Evolutionary conservation across 2,888 invertebrate species (phyloP).

Genomic region (Sinopyrophorus schimmeli): DNA sequence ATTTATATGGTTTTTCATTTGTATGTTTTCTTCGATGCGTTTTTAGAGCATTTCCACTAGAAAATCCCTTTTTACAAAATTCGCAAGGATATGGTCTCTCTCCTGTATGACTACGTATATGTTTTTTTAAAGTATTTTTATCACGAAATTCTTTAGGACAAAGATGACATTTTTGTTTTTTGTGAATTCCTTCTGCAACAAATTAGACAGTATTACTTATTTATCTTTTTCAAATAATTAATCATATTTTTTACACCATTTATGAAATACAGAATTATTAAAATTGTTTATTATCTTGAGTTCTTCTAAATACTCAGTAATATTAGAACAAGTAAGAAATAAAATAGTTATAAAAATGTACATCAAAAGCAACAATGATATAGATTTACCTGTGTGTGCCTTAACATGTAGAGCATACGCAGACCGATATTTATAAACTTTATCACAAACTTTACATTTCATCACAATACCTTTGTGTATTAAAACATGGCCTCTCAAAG

Average conservation of each 20-base stretch:
- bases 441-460: conserved; percentile 47
- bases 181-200: no score
- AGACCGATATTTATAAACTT: conserved; percentile 41
- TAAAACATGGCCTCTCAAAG: conserved; percentile 43
- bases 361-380: neutral
- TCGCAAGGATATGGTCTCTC: conserved; percentile 24
- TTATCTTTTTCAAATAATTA: no score
- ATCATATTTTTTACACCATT: conserved; percentile 41
- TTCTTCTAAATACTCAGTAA: no score
- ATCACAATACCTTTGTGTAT: conserved; percentile 42
- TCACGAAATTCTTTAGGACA: conserved; percentile 21
- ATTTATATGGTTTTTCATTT: conserved; percentile 26
- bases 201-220: no score
- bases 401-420: conserved; percentile 18
- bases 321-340: no score
- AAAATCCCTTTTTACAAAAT: conserved; percentile 26
- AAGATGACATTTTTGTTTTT: conserved; percentile 15
- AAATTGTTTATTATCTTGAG: no score
- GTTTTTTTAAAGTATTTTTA: conserved; percentile 16
- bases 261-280: no score
- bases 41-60: conserved; percentile 20
- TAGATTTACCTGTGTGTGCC: conserved; percentile 23
- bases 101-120: conserved; percentile 25
- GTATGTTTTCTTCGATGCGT: conserved; percentile 26
- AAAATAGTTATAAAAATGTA: no score